A percentile compares a stretch with the other conserved stretches of the same genome.
These are phyloP conservation scores for Cyclura pinguis DNA, from an alignment of 2,797 vertebrate genomes.

Conservation along the genomic window DNA sequence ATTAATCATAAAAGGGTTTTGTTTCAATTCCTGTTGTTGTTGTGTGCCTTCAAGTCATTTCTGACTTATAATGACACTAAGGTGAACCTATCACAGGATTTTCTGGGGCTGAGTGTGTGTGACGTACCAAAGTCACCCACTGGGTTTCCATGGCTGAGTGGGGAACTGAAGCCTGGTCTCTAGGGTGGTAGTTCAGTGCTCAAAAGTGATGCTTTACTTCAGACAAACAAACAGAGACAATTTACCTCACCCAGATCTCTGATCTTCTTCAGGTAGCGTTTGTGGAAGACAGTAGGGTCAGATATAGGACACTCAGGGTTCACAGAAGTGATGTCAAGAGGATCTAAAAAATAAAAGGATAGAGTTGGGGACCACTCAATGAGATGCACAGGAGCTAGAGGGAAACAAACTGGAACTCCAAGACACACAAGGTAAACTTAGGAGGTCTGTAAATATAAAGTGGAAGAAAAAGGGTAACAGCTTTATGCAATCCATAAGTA, in stretches of 20 bases:
- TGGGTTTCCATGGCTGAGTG: no score
- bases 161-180: no score
- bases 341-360: slow-evolving; percentile 77
- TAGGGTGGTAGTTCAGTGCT: no score
- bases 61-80: no score
- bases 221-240: neutral
- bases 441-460: neutral
- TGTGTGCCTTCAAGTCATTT: no score
- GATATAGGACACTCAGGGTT: slow-evolving; percentile 73
- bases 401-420: neutral
- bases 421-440: neutral
- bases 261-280: slow-evolving; percentile 92
- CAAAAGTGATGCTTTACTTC: neutral
- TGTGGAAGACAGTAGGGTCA: slow-evolving; percentile 89
- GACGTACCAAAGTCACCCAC: no score
- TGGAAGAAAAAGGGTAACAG: neutral
- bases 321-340: slow-evolving; percentile 80
- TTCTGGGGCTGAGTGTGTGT: no score
- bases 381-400: neutral
- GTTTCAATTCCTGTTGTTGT: neutral
- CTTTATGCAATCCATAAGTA: neutral
- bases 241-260: slow-evolving; percentile 90
- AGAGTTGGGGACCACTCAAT: neutral
- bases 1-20: neutral
- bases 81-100: no score